These are phyloP conservation scores for Ophthalmolycus amberensis DNA, from an alignment of 2,113 vertebrate genomes.

Conservation along the genomic window DNA sequence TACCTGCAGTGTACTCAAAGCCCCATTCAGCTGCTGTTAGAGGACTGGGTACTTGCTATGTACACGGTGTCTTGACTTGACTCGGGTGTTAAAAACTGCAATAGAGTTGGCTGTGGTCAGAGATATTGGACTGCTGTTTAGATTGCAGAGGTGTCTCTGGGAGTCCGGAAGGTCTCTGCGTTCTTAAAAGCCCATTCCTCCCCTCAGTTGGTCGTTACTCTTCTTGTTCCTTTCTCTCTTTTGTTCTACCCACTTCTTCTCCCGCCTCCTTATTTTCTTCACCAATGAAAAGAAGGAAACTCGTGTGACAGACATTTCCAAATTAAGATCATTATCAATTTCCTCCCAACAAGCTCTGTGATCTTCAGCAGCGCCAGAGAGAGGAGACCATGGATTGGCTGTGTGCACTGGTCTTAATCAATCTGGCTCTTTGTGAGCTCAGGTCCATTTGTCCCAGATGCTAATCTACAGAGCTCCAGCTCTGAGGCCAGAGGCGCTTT, in stretches of 20 bases:
- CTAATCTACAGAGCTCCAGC: constrained; percentile 72
- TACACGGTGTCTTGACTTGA: constrained; percentile 46
- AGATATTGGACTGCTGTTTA: constrained; percentile 37
- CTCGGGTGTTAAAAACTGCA: constrained; percentile 59
- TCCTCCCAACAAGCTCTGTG: constrained; percentile 73
- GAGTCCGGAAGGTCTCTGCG: constrained; percentile 16
- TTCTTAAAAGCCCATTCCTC: constrained; percentile 28
- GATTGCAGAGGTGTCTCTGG: constrained; percentile 35
- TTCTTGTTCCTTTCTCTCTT: constrained; percentile 34
- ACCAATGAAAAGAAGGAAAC: constrained; percentile 59
- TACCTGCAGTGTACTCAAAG: constrained; percentile 59
- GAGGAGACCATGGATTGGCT: constrained; percentile 68
- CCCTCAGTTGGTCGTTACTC: constrained; percentile 17
- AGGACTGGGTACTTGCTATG: constrained; percentile 51
- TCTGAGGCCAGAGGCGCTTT: constrained; percentile 69
- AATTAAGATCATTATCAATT: constrained; percentile 80
- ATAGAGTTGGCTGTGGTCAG: constrained; percentile 45
- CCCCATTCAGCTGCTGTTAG: constrained; percentile 48
- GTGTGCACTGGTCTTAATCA: constrained; percentile 69
- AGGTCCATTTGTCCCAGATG: constrained; percentile 77
- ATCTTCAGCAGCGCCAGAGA: constrained; percentile 66
- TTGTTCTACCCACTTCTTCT: constrained; percentile 38
- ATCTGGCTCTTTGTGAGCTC: constrained; percentile 70
- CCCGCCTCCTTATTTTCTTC: constrained; percentile 45
- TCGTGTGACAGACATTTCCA: constrained; percentile 71